These are phyloP conservation scores for Tragelaphus imberbis DNA, from an alignment of 2,113 vertebrate species.

Conservation along the genomic window DNA sequence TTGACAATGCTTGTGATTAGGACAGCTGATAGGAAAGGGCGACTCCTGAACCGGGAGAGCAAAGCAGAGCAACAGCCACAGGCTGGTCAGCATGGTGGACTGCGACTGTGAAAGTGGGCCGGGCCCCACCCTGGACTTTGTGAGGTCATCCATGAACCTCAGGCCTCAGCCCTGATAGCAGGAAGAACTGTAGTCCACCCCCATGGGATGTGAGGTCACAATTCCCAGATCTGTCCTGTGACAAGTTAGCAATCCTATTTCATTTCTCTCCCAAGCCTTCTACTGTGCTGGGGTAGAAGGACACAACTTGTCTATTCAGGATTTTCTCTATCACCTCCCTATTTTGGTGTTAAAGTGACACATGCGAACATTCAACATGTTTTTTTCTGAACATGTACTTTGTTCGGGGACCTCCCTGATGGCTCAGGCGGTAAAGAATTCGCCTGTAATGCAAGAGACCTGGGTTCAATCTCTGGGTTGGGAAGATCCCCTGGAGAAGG, in stretches of 20 bases:
- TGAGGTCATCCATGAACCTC: constrained; percentile 33
- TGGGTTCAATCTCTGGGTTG: not conserved
- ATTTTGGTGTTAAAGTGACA: not conserved
- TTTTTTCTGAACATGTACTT: not conserved
- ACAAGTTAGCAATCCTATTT: not conserved
- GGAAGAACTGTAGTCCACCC: not conserved
- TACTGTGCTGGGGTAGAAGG: not conserved
- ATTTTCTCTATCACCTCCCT: not conserved
- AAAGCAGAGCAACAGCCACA: constrained; percentile 31
- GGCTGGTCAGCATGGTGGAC: constrained; percentile 20
- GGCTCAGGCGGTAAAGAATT: not conserved
- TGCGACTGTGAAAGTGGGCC: not conserved
- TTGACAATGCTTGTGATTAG: not conserved
- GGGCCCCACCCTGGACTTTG: not conserved
- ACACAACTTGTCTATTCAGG: not conserved
- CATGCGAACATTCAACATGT: not conserved
- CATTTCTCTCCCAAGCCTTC: not conserved
- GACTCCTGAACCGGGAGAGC: fast-evolving
- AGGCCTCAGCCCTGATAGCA: not conserved
- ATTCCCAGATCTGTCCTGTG: not conserved
- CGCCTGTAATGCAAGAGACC: not conserved
- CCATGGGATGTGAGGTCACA: not conserved
- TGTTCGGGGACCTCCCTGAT: not conserved
- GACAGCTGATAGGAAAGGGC: not conserved
- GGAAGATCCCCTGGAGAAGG: not conserved